Evolutionary conservation across 2,113 vertebrate genomes (phyloP).

Genomic region (Platycercus adscitus): DNA sequence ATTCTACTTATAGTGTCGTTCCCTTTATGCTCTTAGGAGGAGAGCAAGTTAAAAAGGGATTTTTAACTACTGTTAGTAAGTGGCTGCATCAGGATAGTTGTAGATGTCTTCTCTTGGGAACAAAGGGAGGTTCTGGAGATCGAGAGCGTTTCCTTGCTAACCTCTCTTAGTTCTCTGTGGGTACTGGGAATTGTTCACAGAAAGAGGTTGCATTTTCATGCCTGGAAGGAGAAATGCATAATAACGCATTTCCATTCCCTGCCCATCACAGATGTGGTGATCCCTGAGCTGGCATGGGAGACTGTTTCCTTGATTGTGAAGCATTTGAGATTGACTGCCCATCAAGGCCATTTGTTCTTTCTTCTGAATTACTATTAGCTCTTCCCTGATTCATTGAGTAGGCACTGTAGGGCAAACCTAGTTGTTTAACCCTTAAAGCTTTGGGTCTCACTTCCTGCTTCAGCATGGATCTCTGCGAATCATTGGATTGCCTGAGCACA

Average conservation of each 20-base stretch:
- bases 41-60: not conserved
- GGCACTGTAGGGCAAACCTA: not conserved
- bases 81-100: not conserved
- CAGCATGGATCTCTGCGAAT: not conserved
- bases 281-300: not conserved
- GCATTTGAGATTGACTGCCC: not conserved
- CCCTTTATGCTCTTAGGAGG: not conserved
- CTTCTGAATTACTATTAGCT: not conserved
- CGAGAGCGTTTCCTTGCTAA: not conserved
- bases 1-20: not conserved
- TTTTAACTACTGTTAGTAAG: not conserved
- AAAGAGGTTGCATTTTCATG: not conserved
- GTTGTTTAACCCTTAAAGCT: not conserved
- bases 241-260: not conserved
- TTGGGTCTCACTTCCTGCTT: not conserved
- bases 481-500: not conserved
- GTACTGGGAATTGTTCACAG: not conserved
- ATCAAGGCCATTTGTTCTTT: not conserved
- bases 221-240: not conserved
- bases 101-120: not conserved
- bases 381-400: not conserved
- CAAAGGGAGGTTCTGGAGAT: not conserved
- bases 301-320: not conserved
- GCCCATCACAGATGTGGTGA: not conserved
- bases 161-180: not conserved